Evolutionary conservation across 2,113 vertebrate genomes (phyloP), one percentile per base, ranked within the genome.

Genomic region (Agelaius phoeniceus): DNA sequence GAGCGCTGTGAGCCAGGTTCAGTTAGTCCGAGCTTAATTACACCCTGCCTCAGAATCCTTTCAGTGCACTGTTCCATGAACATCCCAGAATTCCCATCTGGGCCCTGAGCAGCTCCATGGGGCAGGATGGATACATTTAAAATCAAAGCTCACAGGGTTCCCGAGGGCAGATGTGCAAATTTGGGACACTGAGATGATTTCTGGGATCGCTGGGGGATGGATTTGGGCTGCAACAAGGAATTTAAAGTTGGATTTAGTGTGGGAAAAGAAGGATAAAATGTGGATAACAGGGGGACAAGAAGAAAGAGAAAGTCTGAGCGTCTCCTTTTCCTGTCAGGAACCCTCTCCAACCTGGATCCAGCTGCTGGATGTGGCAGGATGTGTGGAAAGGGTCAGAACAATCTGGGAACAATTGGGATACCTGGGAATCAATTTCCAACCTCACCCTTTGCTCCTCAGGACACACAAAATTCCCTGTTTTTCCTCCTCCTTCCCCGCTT

Each of bases 381-480:
- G 41, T n/a, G 19, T 22, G 33, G 52, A 65, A 57, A 44, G 9
- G 5, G 9, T 37, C 26, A 24, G 23, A 30, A 65, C 1, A 43
- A 61, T 19, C 4, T 6, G 33, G 41, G 19, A 39, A 24, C 5
- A 23, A 13, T 2, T 33, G 49, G 26, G 66, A 30, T 65, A 12
- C 8, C 6, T 35, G 18, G 55, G 24, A 31, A n/a, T 13, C 30
- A 55, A 65, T 7, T 66, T 44, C 24, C 54, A 69, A 0, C 14
- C 49, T 51, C 26, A 27, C 24, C 9, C 15, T 51, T 9, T 55
- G 31, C 44, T 28, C n/a, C 20, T 44, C 21, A 30, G 5, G 26
- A 41, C 11, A 23, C 3, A 3, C 0, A 0, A 5, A 51, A 41
- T 11, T 37, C 23, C 17, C 72, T 31, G 35, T 46, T 74, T 89